Evolutionary conservation across 1,140 invertebrate genomes (phyloP), one percentile per base, ranked within the genome.

Genomic region (Zaprionus ghesquierei): DNA sequence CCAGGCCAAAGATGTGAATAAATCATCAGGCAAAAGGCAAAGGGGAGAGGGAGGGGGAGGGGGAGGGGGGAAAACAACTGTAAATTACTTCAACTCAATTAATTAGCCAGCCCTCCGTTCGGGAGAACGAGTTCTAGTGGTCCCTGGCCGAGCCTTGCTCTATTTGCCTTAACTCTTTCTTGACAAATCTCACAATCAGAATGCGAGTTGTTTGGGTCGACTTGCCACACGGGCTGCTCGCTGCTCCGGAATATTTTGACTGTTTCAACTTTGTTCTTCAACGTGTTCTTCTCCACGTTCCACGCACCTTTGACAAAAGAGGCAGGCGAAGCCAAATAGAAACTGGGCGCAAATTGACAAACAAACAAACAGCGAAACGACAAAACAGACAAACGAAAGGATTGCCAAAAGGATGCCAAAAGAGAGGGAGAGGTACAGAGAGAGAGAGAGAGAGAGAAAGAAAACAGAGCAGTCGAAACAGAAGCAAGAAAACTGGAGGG

Each of bases 71-170:
- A 51, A 31, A 60, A 46, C 63, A 44, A 46, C 50, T 63, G 20
- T 60, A 81, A 81, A 84, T 87, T 86, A 78, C 66, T 87, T 87
- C 82, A 84, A 87, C 82, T 89, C 82, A 87, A 87, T 87, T 87
- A 87, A 87, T 89, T 89, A 89, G 63, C 33, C 31, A 50, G 51
- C 22, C 12, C 31, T 31, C n/a, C n/a, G n/a, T n/a, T n/a, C n/a
- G n/a, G n/a, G n/a, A n/a, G 31, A 33, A 44, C 10, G 46, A 15
- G 35, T 6, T 27, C 9, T 5, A 4, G 20, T 9, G 60, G n/a
- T 44, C 41, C 41, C 8, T 20, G 15, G 1, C 9, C 5, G 41
- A 46, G 18, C 9, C 41, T 46, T 18, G 15, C 46, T 38, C 12
- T 85, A 74, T 81, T 87, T 87, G 78, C 25, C 49, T 64, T 81